phyloP scores from a whole-genome alignment of 2,113 vertebrate genomes.

The Burhinus bistriatus region DNA sequence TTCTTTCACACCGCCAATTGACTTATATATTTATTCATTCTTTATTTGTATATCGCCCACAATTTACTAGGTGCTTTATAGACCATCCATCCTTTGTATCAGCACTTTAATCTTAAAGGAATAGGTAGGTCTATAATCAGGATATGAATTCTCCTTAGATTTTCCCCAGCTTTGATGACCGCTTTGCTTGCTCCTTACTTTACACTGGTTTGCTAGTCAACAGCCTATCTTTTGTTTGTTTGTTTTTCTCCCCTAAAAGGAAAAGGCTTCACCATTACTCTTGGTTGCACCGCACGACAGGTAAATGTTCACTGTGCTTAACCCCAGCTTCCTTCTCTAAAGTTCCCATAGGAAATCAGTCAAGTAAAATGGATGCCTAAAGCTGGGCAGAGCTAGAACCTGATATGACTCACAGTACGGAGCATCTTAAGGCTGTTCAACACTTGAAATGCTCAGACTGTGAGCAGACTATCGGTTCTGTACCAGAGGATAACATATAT shows the following conservation, averaged over 20 bases:
- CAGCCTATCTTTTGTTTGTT: background rate
- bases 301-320: background rate
- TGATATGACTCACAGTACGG: background rate
- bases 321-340: background rate
- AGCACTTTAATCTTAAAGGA: background rate
- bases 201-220: background rate
- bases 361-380: background rate
- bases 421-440: background rate
- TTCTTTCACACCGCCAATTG: background rate
- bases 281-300: background rate
- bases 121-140: background rate
- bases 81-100: background rate
- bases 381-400: background rate
- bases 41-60: background rate
- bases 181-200: background rate
- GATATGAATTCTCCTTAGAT: background rate
- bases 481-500: background rate
- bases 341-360: background rate
- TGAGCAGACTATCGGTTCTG: background rate
- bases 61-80: constrained; percentile 10
- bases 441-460: background rate
- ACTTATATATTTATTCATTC: background rate
- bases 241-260: background rate
- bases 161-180: background rate
- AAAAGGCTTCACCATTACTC: background rate